Percentiles rank a stretch among this genome's conserved stretches.
Evolutionary conservation across 2,113 vertebrate genomes (phyloP).

Genomic region (Gasterosteus nipponicus): DNA sequence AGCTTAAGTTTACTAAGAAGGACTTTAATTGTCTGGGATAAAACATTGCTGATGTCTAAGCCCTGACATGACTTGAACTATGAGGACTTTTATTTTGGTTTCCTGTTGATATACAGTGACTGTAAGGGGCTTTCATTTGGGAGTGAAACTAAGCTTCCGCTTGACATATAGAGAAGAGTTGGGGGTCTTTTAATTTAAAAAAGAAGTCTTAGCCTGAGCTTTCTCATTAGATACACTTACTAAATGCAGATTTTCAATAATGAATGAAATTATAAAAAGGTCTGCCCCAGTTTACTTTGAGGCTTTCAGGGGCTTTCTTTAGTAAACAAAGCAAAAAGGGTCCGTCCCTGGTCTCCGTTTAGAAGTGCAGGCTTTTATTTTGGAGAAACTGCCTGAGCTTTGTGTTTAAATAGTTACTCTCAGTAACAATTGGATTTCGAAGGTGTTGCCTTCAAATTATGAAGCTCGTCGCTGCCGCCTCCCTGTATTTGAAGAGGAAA

Average conservation of each 20-base stretch:
- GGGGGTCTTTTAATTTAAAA: background rate
- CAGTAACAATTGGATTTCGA: background rate
- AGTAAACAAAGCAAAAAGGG: background rate
- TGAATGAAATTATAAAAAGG: background rate
- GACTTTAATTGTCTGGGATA: background rate
- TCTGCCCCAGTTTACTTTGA: background rate
- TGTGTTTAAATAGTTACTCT: background rate
- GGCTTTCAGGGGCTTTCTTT: background rate
- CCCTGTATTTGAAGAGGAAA: too few relatives aligned
- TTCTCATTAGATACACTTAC: background rate
- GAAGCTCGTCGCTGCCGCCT: too few relatives aligned
- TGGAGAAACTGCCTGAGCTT: background rate
- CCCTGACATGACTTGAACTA: background rate
- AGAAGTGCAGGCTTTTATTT: background rate
- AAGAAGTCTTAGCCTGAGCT: background rate
- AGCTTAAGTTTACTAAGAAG: background rate
- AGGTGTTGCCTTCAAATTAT: too few relatives aligned
- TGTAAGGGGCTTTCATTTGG: background rate
- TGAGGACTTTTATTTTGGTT: background rate
- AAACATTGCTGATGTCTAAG: background rate
- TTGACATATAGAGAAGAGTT: background rate
- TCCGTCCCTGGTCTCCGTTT: background rate
- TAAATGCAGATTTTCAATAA: background rate
- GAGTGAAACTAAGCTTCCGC: background rate
- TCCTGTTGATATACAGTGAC: background rate